Percentiles rank a stretch among this genome's conserved stretches.
These are phyloP conservation scores for Strigops habroptila DNA, from an alignment of 2,113 vertebrate genomes.

Conservation along the genomic window DNA sequence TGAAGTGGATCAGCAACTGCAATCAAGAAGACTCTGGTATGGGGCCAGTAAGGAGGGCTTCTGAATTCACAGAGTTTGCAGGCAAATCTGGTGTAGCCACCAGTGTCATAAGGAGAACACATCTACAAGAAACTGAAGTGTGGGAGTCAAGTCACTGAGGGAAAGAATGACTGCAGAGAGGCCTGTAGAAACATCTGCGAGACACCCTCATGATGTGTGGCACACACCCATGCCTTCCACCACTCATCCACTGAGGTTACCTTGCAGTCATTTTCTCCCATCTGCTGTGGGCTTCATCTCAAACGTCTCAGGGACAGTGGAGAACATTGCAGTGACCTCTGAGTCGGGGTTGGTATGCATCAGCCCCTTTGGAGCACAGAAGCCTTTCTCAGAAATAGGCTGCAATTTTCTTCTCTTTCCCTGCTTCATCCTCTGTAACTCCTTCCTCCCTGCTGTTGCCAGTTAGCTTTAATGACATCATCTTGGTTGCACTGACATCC, in stretches of 20 bases:
- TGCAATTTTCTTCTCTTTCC: background rate
- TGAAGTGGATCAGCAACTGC: background rate
- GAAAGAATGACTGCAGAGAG: constrained; percentile 25
- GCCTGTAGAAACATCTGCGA: background rate
- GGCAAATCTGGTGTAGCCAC: background rate
- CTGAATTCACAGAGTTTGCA: background rate
- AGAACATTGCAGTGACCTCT: background rate
- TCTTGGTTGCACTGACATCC: background rate
- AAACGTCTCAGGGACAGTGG: background rate
- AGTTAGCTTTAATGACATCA: background rate
- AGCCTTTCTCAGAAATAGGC: background rate
- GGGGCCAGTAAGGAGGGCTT: background rate
- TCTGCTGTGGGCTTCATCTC: background rate
- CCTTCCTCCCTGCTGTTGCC: background rate
- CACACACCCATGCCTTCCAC: background rate
- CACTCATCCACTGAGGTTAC: background rate
- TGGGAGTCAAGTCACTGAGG: background rate
- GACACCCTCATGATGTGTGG: background rate
- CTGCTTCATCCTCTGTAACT: background rate
- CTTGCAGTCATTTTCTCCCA: background rate
- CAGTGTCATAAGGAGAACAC: background rate
- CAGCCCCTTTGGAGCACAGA: background rate
- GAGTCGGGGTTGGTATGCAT: background rate
- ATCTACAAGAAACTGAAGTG: background rate
- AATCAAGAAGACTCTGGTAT: background rate